Evolutionary conservation across 2,888 invertebrate species (phyloP).

Genomic region (Eilema sororculum): DNA sequence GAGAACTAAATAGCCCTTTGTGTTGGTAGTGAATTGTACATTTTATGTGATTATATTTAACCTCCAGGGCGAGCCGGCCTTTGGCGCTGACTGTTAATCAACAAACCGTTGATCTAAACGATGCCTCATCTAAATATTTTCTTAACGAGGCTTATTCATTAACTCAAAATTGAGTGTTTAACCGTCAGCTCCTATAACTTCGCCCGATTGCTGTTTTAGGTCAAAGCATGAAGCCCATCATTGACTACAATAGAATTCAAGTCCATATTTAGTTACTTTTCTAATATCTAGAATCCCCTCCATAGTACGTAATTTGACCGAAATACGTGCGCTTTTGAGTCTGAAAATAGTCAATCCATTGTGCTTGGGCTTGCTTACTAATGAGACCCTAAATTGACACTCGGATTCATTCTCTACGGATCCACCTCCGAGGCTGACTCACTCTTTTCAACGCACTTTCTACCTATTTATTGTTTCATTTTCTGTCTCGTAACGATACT

Average conservation of each 20-base stretch:
- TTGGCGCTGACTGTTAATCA: slow-evolving; percentile 83
- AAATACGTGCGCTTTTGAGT: slow-evolving; percentile 76
- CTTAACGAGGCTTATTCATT: slow-evolving; percentile 36
- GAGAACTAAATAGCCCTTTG: slow-evolving; percentile 84
- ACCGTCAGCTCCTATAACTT: slow-evolving; percentile 77
- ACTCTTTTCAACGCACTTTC: slow-evolving; percentile 75
- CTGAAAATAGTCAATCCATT: slow-evolving; percentile 72
- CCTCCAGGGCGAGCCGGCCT: slow-evolving; percentile 63
- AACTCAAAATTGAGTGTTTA: slow-evolving; percentile 59
- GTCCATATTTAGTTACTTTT: slow-evolving; percentile 75
- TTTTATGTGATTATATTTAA: slow-evolving; percentile 72
- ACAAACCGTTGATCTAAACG: slow-evolving; percentile 45
- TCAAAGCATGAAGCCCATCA: slow-evolving; percentile 82
- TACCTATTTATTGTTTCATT: slow-evolving; percentile 62
- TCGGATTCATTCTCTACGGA: slow-evolving; percentile 64
- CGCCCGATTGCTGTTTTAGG: slow-evolving; percentile 72
- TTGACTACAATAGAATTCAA: slow-evolving; percentile 68
- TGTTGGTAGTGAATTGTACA: slow-evolving; percentile 83
- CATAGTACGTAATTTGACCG: slow-evolving; percentile 73
- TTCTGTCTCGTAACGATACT: slow-evolving; percentile 64
- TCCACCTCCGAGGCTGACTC: slow-evolving; percentile 67
- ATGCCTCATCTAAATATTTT: slow-evolving; percentile 37
- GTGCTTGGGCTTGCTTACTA: slow-evolving; percentile 85
- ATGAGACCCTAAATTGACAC: slow-evolving; percentile 66
- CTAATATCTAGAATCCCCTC: slow-evolving; percentile 65